These are phyloP conservation scores for Sipha maydis DNA, from an alignment of 2,888 invertebrate species.

Conservation along the genomic window DNA sequence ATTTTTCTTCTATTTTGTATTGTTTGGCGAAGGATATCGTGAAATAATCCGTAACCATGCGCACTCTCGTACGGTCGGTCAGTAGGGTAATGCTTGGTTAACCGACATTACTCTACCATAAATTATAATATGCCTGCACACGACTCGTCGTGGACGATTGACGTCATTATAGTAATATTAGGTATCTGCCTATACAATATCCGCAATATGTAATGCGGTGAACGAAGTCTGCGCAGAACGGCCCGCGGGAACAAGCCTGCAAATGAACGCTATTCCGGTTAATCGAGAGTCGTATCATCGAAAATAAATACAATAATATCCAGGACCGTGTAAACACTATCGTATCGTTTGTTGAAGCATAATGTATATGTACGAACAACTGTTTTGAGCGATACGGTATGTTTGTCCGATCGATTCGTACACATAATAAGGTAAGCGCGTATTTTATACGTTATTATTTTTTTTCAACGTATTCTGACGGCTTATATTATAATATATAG, in stretches of 20 bases:
- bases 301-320: neutral
- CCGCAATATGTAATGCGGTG: too few species aligned
- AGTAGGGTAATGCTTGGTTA: conserved; percentile 45
- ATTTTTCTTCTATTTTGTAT: too few species aligned
- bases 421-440: too few species aligned
- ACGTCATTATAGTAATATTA: too few species aligned
- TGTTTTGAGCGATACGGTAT: conserved; percentile 12
- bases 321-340: conserved; percentile 16
- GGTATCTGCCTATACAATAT: too few species aligned
- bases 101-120: neutral
- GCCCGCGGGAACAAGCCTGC: neutral
- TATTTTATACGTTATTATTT: neutral
- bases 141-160: neutral
- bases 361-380: neutral
- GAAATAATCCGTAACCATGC: neutral
- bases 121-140: too few species aligned
- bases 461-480: neutral
- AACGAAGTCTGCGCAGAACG: neutral
- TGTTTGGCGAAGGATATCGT: neutral
- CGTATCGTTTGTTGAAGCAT: neutral
- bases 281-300: conserved; percentile 24
- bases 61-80: neutral
- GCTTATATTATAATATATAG: neutral
- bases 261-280: conserved; percentile 21
- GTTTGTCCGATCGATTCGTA: conserved; percentile 13